Evolutionary conservation across 2,797 vertebrate species (phyloP), one percentile per base, ranked within the genome.

Genomic region (Cynopterus sphinx): DNA sequence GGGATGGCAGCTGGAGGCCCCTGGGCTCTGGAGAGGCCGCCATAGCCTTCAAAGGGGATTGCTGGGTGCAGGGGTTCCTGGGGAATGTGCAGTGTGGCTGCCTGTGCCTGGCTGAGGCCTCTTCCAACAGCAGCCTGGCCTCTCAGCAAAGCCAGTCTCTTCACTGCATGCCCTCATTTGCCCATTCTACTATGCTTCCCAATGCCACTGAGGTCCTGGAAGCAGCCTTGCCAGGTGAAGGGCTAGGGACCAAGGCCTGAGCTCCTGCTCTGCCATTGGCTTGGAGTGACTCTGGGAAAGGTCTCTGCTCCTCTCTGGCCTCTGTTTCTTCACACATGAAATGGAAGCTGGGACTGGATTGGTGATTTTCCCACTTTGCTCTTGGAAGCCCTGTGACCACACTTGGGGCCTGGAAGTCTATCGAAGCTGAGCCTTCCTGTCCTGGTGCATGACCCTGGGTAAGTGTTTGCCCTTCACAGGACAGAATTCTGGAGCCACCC

Each of bases 281-380:
- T 74, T 75, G 26, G 19, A 1, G 53, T 41, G 53, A 43, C 57
- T 31, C 51, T 9, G 51, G 46, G 21, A 9, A 57, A 31, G 67
- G 67, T 19, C n/a, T 73, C 12, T 24, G 33, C 2, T 93, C 43
- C 77, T 70, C 74, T 82, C 36, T 21, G 39, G 46, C 12, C 19
- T 57, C 31, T 26, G 49, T 26, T 43, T 43, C 67, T 24, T 67
- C 41, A 8, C n/a, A 43, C 46, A 9, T 36, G 71, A 41, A 51
- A 81, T 1, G 2, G 67, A 90, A 85, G 22, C 31, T 1, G 33
- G 70, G 49, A 55, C 36, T 10, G 55, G 9, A 53, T 2, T 28
- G 13, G 31, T 79, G 74, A 73, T 33, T 96, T 68, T 31, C 71
- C n/a, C 51, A 4, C n/a, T 89, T 79, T 87, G 79, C 19, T 94